Evolutionary conservation across 2,888 invertebrate species (phyloP).

Genomic region (Mellilla xanthometata): DNA sequence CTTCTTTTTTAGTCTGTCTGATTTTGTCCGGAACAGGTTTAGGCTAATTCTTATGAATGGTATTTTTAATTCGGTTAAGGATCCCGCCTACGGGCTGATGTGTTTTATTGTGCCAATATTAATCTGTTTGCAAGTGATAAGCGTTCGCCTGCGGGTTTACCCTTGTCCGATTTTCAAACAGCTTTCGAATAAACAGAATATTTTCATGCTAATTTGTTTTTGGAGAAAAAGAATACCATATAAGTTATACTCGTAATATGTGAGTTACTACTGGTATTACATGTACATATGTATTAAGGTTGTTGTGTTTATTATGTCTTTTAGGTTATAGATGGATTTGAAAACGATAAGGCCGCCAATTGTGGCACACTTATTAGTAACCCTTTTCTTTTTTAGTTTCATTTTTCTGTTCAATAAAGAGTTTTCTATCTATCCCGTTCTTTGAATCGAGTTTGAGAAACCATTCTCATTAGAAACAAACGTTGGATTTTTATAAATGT

Average conservation of each 20-base stretch:
- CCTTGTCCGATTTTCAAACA: slow-evolving; percentile 23
- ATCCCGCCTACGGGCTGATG: slow-evolving; percentile 30
- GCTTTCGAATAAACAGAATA: slow-evolving; percentile 12
- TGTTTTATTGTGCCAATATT: slow-evolving; percentile 30
- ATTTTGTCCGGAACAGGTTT: slow-evolving; percentile 29
- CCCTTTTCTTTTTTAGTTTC: too few species aligned
- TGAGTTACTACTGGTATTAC: too few species aligned
- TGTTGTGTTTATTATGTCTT: too few species aligned
- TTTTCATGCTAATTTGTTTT: slow-evolving; percentile 8
- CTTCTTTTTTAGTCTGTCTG: slow-evolving; percentile 20
- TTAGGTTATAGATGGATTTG: too few species aligned
- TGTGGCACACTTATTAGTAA: too few species aligned
- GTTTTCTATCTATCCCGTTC: too few species aligned
- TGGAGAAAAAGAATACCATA: background rate
- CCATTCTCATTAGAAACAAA: slow-evolving; percentile 43
- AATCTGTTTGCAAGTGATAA: slow-evolving; percentile 34
- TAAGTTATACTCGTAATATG: too few species aligned
- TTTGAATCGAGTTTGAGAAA: too few species aligned
- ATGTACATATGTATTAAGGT: too few species aligned
- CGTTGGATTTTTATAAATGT: slow-evolving; percentile 59
- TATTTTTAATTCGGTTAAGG: slow-evolving; percentile 33
- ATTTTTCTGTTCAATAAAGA: too few species aligned
- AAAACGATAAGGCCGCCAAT: too few species aligned
- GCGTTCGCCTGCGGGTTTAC: slow-evolving; percentile 26
- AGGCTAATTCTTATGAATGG: slow-evolving; percentile 34